Conservation (phyloP, 1,140 invertebrate genomes). For the Cyrtorhinus lividipennis region DNA sequence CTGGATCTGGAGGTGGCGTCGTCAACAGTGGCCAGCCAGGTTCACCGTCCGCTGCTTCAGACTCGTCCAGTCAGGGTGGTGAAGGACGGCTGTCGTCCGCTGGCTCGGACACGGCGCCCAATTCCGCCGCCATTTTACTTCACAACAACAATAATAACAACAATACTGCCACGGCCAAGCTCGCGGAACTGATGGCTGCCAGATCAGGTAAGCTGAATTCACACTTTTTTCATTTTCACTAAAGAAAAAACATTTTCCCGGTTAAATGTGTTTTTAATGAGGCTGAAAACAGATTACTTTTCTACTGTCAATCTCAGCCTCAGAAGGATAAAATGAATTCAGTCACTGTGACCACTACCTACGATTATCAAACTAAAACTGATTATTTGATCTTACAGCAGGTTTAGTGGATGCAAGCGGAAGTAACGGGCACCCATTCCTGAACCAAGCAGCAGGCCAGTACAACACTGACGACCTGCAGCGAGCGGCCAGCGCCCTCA, state of each 20-base stretch:
- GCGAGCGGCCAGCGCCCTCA: conserved; percentile 56
- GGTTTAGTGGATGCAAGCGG: conserved; percentile 23
- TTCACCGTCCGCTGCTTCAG: conserved; percentile 65
- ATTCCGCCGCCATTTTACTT: conserved; percentile 23
- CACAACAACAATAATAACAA: conserved; percentile 49
- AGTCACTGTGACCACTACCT: too few relatives aligned
- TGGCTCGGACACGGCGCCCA: conserved; percentile 41
- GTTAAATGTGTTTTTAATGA: too few relatives aligned
- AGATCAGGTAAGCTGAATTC: conserved; percentile 25
- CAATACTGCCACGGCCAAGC: conserved; percentile 31
- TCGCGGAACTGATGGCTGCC: conserved; percentile 28
- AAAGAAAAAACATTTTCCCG: neutral
- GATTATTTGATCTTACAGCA: too few relatives aligned
- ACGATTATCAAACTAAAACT: too few relatives aligned
- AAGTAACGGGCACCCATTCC: conserved; percentile 25
- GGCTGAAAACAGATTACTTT: too few relatives aligned
- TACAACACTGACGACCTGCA: conserved; percentile 55
- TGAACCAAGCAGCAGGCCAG: conserved; percentile 28
- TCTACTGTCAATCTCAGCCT: too few relatives aligned
- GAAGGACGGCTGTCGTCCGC: conserved; percentile 61
- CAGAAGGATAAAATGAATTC: too few relatives aligned
- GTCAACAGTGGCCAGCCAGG: conserved; percentile 28
- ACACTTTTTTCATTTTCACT: too few relatives aligned
- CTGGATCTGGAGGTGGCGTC: conserved; percentile 7
- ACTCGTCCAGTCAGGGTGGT: conserved; percentile 42